These are phyloP conservation scores for Synergus laeviventris DNA, from an alignment of 2,888 invertebrate genomes.

Conservation along the genomic window DNA sequence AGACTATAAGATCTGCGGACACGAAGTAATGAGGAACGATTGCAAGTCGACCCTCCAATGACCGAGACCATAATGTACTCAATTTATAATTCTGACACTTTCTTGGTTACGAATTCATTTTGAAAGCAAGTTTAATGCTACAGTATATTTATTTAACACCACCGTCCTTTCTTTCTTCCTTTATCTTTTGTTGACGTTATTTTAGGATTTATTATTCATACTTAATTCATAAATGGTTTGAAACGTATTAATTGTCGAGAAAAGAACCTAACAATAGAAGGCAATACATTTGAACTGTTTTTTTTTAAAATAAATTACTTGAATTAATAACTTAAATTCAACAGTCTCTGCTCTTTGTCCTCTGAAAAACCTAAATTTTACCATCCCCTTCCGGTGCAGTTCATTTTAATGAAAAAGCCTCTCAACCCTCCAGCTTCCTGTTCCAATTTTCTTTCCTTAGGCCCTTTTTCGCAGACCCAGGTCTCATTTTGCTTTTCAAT, in stretches of 20 bases:
- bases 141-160: conserved; percentile 1
- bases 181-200: neutral
- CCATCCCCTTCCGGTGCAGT: conserved; percentile 1
- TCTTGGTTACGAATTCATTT: conserved; percentile 24
- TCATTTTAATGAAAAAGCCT: conserved; percentile 33
- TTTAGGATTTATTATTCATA: conserved; percentile 10
- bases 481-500: conserved; percentile 20
- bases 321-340: conserved; percentile 4
- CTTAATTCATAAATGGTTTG: neutral
- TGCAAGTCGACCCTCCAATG: conserved; percentile 67
- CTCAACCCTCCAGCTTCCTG: conserved; percentile 18
- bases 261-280: neutral
- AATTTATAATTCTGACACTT: conserved; percentile 59
- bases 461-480: conserved; percentile 16
- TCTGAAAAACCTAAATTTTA: neutral
- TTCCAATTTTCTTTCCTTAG: conserved; percentile 34
- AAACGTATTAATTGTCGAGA: neutral
- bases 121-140: conserved; percentile 8
- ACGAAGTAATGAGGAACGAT: conserved; percentile 65
- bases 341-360: neutral
- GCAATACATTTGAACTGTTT: neutral
- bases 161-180: neutral
- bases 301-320: neutral
- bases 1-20: conserved; percentile 44
- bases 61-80: conserved; percentile 58